Conservation (phyloP, 2,888 invertebrate species). For the Coleophora flavipennella region DNA sequence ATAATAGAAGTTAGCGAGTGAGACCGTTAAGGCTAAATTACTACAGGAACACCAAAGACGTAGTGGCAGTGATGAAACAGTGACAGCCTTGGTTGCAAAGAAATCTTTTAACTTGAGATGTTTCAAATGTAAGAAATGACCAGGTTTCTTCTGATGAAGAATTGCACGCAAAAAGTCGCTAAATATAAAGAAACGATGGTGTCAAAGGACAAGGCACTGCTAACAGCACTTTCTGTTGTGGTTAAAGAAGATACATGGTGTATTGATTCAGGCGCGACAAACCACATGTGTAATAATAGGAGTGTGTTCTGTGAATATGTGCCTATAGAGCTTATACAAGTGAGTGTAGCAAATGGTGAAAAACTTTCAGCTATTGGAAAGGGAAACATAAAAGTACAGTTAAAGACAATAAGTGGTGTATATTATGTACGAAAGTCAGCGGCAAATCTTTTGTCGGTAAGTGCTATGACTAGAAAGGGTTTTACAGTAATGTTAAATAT, state of each 20-base stretch:
- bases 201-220: not conserved
- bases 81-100: not conserved
- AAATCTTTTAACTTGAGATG: not conserved
- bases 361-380: constrained; percentile 2
- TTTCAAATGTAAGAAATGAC: constrained; percentile 7
- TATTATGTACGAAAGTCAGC: constrained; percentile 5
- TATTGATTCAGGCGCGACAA: constrained; percentile 3
- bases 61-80: constrained; percentile 2
- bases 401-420: constrained; percentile 5
- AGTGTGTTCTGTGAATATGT: not conserved
- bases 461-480: constrained; percentile 2
- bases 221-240: constrained; percentile 1
- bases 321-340: not conserved
- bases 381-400: constrained; percentile 1
- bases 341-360: constrained; percentile 6
- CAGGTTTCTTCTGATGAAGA: constrained; percentile 1
- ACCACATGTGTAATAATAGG: constrained; percentile 3
- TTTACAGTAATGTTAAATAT: not conserved
- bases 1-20: constrained; percentile 4
- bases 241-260: constrained; percentile 1
- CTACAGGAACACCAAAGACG: constrained; percentile 2
- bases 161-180: constrained; percentile 2
- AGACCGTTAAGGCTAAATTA: constrained; percentile 2
- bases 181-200: not conserved
- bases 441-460: constrained; percentile 10